Conservation (phyloP, 2,888 invertebrate species). For the Cosmorhoe ocellata region DNA sequence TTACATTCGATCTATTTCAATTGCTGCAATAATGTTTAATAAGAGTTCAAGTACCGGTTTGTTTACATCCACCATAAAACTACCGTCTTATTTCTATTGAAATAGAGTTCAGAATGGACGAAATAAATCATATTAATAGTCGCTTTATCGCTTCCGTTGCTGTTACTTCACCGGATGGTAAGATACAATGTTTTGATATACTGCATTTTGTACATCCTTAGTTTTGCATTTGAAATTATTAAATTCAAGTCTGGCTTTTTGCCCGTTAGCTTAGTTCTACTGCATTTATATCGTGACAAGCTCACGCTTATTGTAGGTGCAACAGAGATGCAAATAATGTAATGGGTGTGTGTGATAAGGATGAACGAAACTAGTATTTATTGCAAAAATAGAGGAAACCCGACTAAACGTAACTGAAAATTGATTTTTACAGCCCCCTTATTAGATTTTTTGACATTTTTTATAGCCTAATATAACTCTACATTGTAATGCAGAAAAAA, state of each 20-base stretch:
- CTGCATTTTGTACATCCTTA: slow-evolving; percentile 30
- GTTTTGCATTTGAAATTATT: slow-evolving; percentile 23
- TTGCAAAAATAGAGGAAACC: too few relatives aligned
- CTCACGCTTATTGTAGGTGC: too few relatives aligned
- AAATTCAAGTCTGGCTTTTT: slow-evolving; percentile 3
- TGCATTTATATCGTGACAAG: too few relatives aligned
- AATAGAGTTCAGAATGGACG: slow-evolving; percentile 12
- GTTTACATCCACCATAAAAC: slow-evolving; percentile 5
- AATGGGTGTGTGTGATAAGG: too few relatives aligned
- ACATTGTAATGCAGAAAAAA: too few relatives aligned
- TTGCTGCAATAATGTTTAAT: slow-evolving; percentile 26
- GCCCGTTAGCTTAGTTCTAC: not conserved
- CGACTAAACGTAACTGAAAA: too few relatives aligned
- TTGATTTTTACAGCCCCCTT: too few relatives aligned
- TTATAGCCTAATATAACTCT: too few relatives aligned
- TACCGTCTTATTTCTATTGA: not conserved
- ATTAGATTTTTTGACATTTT: too few relatives aligned
- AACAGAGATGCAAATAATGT: too few relatives aligned
- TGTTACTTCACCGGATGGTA: slow-evolving; percentile 30
- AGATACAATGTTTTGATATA: slow-evolving; percentile 33
- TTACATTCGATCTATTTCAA: slow-evolving; percentile 38
- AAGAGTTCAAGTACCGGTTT: slow-evolving; percentile 24
- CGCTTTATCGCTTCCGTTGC: slow-evolving; percentile 23
- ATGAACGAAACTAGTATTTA: too few relatives aligned
- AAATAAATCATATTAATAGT: slow-evolving; percentile 16